Conservation (phyloP, 1,140 invertebrate species). For the Macrobrachium nipponense region DNA sequence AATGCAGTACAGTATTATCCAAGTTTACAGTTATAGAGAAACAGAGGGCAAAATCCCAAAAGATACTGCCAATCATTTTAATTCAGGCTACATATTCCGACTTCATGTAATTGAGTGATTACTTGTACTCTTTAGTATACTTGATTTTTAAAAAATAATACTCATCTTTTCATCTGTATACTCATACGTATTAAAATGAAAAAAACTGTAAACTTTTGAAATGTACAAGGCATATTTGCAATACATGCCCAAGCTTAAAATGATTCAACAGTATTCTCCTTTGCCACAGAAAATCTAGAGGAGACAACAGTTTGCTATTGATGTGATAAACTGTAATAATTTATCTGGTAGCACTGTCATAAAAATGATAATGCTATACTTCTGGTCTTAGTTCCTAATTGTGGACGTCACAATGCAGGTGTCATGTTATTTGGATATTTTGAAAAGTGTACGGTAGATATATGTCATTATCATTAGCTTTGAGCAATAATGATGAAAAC, state of each 20-base stretch:
- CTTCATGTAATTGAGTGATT: conserved; percentile 19
- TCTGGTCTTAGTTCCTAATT: conserved; percentile 33
- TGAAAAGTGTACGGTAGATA: not conserved
- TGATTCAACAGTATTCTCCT: no score
- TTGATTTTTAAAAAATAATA: not conserved
- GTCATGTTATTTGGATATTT: conserved; percentile 32
- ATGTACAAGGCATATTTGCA: no score
- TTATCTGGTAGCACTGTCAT: not conserved
- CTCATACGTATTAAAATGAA: conserved; percentile 1
- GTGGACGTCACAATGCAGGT: conserved; percentile 44
- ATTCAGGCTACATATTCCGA: not conserved
- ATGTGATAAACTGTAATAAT: not conserved
- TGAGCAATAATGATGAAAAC: conserved; percentile 7
- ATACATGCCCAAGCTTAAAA: no score
- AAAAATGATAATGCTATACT: not conserved
- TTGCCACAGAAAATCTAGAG: no score
- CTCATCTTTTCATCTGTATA: conserved; percentile 8
- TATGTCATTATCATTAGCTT: not conserved
- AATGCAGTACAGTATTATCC: not conserved
- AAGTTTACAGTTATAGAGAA: not conserved
- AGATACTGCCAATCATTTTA: not conserved
- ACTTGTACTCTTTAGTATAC: not conserved
- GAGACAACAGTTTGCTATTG: not conserved
- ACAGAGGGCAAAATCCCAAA: not conserved
- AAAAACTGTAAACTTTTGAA: no score